These are phyloP conservation scores for Leptocoma aspasia DNA, from an alignment of 2,113 vertebrate species.

Conservation along the genomic window DNA sequence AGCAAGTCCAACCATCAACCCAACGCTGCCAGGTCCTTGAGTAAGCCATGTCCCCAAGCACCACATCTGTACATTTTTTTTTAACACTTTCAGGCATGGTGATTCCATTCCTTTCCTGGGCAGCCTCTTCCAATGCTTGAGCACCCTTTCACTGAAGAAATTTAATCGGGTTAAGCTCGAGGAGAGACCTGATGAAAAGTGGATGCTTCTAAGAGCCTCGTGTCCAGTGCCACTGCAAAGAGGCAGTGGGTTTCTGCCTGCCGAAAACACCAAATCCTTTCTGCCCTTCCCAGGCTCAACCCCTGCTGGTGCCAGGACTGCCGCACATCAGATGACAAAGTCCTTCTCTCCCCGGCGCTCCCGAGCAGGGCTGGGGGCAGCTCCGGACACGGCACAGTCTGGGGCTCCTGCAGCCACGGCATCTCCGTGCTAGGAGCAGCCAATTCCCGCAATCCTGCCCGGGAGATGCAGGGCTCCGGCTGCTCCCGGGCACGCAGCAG, in stretches of 20 bases:
- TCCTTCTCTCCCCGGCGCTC: no score
- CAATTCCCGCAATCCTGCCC: rapidly evolving
- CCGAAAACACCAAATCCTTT: not conserved
- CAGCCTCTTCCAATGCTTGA: not conserved
- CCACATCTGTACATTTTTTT: not conserved
- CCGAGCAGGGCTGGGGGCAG: not conserved
- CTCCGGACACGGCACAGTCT: not conserved
- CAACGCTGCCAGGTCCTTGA: not conserved
- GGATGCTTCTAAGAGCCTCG: not conserved
- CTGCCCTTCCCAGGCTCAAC: not conserved
- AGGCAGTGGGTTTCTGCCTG: not conserved
- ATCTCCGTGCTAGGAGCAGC: not conserved
- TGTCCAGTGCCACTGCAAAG: not conserved
- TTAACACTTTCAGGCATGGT: not conserved
- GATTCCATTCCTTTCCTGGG: not conserved
- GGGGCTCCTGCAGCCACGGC: not conserved
- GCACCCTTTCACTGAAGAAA: not conserved
- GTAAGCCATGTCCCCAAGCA: not conserved
- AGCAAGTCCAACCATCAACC: not conserved
- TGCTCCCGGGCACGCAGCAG: not conserved
- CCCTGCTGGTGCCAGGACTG: not conserved
- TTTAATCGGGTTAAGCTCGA: not conserved
- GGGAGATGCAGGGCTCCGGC: not conserved
- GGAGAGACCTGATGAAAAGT: not conserved
- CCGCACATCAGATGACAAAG: no score